These are phyloP conservation scores for Oryctolagus cuniculus DNA, from an alignment of 2,113 vertebrate genomes.

Conservation along the genomic window DNA sequence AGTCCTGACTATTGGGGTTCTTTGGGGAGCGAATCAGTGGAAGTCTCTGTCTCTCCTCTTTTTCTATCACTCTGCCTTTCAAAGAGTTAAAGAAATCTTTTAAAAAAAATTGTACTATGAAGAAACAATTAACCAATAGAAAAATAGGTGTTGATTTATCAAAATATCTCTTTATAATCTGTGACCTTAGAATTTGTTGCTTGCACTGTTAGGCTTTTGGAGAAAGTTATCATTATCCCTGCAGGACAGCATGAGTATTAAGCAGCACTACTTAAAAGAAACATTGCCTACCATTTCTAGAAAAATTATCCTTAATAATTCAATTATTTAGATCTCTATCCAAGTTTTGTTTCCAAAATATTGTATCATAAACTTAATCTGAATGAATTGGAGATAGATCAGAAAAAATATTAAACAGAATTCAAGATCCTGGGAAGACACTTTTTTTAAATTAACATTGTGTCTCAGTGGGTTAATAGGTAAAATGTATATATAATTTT, in stretches of 20 bases:
- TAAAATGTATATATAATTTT: neutral
- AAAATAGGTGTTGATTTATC: neutral
- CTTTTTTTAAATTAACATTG: neutral
- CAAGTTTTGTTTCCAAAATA: slow-evolving; percentile 10
- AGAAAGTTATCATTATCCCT: neutral
- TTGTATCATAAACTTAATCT: slow-evolving; percentile 27
- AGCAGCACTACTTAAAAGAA: neutral
- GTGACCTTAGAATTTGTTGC: neutral
- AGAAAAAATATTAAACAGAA: neutral
- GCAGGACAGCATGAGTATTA: neutral
- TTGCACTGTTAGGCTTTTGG: neutral
- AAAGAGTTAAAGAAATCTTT: too few species aligned
- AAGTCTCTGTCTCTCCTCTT: too few species aligned
- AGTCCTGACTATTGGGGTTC: too few species aligned
- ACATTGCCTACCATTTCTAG: neutral
- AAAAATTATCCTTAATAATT: neutral
- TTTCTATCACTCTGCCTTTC: too few species aligned
- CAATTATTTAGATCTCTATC: neutral
- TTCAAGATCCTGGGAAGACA: neutral
- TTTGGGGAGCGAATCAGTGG: too few species aligned
- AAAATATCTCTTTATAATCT: neutral
- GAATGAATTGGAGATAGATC: neutral
- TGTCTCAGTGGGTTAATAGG: neutral
- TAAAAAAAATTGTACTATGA: too few species aligned
- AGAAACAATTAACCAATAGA: neutral